Conservation (phyloP, 2,888 invertebrate genomes). For the Blastobasis adustella region DNA sequence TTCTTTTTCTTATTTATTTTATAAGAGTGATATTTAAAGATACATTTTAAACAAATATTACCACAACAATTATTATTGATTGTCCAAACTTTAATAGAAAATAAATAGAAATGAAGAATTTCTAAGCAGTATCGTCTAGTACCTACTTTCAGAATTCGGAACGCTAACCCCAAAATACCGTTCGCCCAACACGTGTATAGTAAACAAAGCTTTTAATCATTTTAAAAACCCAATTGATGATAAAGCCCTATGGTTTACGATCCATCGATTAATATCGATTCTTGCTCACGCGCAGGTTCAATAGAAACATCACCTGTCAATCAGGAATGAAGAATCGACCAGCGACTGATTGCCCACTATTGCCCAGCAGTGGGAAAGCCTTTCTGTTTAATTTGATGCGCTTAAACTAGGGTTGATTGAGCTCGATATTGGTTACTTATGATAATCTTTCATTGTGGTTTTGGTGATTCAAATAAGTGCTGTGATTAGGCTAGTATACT, state of each 20-base stretch:
- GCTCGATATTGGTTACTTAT: background rate
- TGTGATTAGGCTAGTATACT: too few relatives aligned
- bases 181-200: too few relatives aligned
- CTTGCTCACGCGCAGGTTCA: constrained; percentile 24
- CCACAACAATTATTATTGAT: background rate
- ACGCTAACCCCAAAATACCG: too few relatives aligned
- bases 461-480: too few relatives aligned
- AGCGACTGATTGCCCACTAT: constrained; percentile 19
- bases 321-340: constrained; percentile 41
- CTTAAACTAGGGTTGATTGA: too few relatives aligned
- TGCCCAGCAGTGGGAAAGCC: background rate
- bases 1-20: too few relatives aligned
- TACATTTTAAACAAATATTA: background rate
- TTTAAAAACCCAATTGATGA: constrained; percentile 11
- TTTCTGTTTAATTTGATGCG: too few relatives aligned
- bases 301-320: constrained; percentile 54
- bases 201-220: constrained; percentile 2
- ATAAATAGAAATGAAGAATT: too few relatives aligned
- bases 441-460: background rate
- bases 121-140: too few relatives aligned
- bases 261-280: constrained; percentile 35
- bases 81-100: too few relatives aligned
- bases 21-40: too few relatives aligned
- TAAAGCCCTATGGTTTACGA: constrained; percentile 19
- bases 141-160: too few relatives aligned